phyloP scores from a whole-genome alignment of 2,888 invertebrate genomes.

The Pseudococcus jackbeardsleyi region DNA sequence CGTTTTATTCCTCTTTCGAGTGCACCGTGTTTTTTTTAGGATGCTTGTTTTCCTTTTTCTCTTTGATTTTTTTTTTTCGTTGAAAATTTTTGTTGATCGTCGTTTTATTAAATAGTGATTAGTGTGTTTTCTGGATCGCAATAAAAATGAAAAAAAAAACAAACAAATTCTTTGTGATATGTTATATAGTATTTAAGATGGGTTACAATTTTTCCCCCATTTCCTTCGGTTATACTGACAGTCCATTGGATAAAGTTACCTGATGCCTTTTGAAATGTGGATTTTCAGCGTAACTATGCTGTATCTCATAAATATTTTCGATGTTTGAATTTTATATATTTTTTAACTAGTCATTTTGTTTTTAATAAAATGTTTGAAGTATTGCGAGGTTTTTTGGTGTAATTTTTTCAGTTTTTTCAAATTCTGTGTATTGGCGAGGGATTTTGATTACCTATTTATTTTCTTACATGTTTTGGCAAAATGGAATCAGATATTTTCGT shows the following conservation, averaged over 20 bases:
- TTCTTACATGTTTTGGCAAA: no score
- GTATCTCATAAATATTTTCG: conserved; percentile 55
- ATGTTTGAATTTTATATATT: conserved; percentile 56
- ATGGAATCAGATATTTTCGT: no score
- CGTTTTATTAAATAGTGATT: not conserved
- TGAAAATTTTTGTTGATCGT: not conserved
- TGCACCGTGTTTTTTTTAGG: conserved; percentile 6
- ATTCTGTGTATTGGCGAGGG: no score
- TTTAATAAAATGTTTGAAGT: conserved; percentile 54
- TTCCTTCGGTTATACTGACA: conserved; percentile 32
- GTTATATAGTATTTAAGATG: conserved; percentile 49
- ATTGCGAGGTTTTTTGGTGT: not conserved
- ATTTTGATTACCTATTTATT: not conserved
- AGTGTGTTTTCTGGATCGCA: conserved; percentile 24
- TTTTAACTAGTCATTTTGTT: conserved; percentile 61
- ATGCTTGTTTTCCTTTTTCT: not conserved
- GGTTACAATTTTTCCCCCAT: conserved; percentile 15
- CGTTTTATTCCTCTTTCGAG: not conserved
- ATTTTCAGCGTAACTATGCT: conserved; percentile 39
- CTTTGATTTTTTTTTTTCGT: not conserved
- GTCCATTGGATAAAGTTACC: conserved; percentile 26
- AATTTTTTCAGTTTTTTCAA: not conserved
- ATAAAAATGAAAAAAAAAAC: conserved; percentile 4
- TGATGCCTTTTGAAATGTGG: conserved; percentile 31
- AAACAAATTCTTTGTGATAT: conserved; percentile 36